Evolutionary conservation across 2,797 vertebrate species (phyloP).

Genomic region (Sebastes steindachneri): DNA sequence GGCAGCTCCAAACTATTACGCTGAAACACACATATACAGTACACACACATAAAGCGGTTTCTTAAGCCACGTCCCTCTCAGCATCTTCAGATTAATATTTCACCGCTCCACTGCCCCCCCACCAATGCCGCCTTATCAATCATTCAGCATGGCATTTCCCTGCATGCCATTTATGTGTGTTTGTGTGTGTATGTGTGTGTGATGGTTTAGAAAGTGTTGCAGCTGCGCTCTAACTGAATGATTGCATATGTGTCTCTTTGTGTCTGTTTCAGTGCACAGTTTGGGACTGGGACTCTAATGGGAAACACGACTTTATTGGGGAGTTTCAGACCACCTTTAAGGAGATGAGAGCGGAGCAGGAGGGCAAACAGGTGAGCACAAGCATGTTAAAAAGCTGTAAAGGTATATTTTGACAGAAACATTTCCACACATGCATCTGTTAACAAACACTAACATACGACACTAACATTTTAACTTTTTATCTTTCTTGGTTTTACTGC

Average conservation of each 20-base stretch:
- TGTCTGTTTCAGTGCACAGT: slow-evolving; percentile 90
- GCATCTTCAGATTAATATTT: slow-evolving; percentile 87
- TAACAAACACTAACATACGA: not conserved
- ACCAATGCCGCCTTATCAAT: slow-evolving; percentile 82
- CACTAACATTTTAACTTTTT: no score
- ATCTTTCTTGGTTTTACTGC: no score
- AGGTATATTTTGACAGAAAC: not conserved
- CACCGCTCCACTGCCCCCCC: slow-evolving; percentile 82
- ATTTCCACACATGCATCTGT: not conserved
- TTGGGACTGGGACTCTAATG: slow-evolving; percentile 99
- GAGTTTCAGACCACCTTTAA: slow-evolving; percentile 97
- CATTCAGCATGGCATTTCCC: slow-evolving; percentile 85
- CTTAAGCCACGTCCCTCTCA: slow-evolving; percentile 70
- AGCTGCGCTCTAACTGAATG: slow-evolving; percentile 75
- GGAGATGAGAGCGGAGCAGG: slow-evolving; percentile 93
- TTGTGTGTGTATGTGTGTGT: slow-evolving; percentile 27
- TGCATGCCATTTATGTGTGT: slow-evolving; percentile 48
- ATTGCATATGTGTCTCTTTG: slow-evolving; percentile 30
- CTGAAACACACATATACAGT: slow-evolving; percentile 32
- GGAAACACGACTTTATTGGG: slow-evolving; percentile 98
- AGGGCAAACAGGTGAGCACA: slow-evolving; percentile 92
- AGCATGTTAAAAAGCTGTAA: not conserved
- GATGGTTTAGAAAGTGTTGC: slow-evolving; percentile 56
- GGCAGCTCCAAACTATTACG: slow-evolving; percentile 56
- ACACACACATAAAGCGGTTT: slow-evolving; percentile 52